These are phyloP conservation scores for Aleiodes leptofemur DNA, from an alignment of 2,888 invertebrate species.

Conservation along the genomic window DNA sequence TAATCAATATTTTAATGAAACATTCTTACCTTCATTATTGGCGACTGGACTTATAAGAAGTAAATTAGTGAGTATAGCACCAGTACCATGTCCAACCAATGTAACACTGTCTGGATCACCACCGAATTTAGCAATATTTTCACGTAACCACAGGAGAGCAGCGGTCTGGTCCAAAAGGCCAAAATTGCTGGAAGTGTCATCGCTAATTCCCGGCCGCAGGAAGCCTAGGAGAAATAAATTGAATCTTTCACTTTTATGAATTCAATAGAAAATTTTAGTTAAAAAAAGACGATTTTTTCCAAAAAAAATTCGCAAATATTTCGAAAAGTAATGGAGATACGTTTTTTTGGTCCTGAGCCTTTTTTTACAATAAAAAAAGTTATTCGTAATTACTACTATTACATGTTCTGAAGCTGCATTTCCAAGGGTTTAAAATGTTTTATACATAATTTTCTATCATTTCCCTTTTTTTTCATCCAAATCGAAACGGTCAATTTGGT, in stretches of 20 bases:
- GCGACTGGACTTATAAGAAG: slow-evolving; percentile 94
- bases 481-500: no score
- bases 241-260: slow-evolving; percentile 9
- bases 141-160: slow-evolving; percentile 95
- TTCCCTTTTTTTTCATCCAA: no score
- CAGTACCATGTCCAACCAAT: slow-evolving; percentile 95
- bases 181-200: slow-evolving; percentile 89
- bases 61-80: slow-evolving; percentile 95
- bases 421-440: no score
- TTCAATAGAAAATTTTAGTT: slow-evolving; percentile 1
- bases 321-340: no score
- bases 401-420: no score
- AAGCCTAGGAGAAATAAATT: slow-evolving; percentile 79
- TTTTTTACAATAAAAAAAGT: no score
- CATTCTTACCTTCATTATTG: slow-evolving; percentile 73
- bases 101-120: slow-evolving; percentile 93
- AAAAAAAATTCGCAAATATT: no score
- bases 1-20: background rate
- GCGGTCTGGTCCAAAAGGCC: slow-evolving; percentile 96
- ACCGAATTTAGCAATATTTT: slow-evolving; percentile 93
- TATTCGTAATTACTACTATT: no score
- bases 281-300: no score
- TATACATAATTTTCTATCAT: no score
- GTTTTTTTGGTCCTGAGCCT: no score
- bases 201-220: slow-evolving; percentile 85